Evolutionary conservation across 2,888 invertebrate species (phyloP).

Genomic region (Busseola fusca): DNA sequence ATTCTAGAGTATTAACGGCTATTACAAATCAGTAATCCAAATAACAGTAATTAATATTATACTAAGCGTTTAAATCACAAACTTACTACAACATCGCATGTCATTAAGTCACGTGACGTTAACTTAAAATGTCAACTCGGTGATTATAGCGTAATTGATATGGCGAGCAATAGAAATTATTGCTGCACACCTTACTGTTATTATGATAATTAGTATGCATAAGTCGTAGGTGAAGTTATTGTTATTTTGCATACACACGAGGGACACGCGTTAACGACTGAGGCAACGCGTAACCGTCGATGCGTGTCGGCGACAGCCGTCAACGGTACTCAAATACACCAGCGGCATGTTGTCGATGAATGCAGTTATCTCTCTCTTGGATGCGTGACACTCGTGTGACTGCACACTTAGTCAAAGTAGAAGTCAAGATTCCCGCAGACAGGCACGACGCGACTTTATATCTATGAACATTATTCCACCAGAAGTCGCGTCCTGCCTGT

Average conservation of each 20-base stretch:
- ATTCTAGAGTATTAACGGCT: not conserved
- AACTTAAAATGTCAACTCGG: constrained; percentile 41
- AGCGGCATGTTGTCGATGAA: no score
- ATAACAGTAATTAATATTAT: constrained; percentile 9
- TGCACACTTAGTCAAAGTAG: not conserved
- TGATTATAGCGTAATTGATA: constrained; percentile 49
- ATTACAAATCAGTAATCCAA: constrained; percentile 6
- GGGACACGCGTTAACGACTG: not conserved
- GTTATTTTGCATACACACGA: not conserved
- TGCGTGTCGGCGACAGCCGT: not conserved
- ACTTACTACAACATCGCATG: constrained; percentile 42
- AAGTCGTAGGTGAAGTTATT: constrained; percentile 27
- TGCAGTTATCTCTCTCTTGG: no score
- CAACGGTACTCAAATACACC: not conserved
- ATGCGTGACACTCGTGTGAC: no score
- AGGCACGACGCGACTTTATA: not conserved
- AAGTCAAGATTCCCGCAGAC: not conserved
- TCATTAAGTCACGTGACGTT: constrained; percentile 38
- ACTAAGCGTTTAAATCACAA: constrained; percentile 26
- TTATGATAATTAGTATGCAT: constrained; percentile 29
- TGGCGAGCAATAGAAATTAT: constrained; percentile 43
- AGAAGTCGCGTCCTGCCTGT: not conserved
- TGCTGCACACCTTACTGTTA: constrained; percentile 39
- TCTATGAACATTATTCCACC: not conserved
- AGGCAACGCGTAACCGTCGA: not conserved